Percentiles rank a stretch among this genome's conserved stretches.
Evolutionary conservation across 2,797 vertebrate species (phyloP).

Genomic region (Sebastes nivosus): DNA sequence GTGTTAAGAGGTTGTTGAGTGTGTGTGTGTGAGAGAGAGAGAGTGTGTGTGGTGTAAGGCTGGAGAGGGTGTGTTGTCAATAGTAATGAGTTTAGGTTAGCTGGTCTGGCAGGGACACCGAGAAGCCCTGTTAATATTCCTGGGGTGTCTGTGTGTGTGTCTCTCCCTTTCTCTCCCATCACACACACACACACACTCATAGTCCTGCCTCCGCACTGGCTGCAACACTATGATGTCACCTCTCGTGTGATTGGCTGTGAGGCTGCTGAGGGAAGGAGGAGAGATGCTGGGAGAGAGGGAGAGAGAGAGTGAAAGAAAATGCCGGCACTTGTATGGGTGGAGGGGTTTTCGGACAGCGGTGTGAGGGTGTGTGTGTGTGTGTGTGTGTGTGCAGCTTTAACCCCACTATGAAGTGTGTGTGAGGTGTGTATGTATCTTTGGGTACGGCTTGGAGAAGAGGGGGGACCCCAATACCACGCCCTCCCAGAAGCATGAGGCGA

Average conservation of each 20-base stretch:
- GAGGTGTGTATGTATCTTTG: conserved; percentile 72
- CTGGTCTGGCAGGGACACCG: conserved; percentile 55
- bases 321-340: conserved; percentile 89
- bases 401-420: conserved; percentile 72
- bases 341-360: conserved; percentile 77
- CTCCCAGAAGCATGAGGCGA: conserved; percentile 89
- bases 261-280: conserved; percentile 68
- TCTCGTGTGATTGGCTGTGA: conserved; percentile 74
- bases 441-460: conserved; percentile 72
- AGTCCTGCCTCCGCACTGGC: conserved; percentile 81
- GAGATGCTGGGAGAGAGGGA: conserved; percentile 69
- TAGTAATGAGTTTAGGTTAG: conserved; percentile 73
- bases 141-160: conserved; percentile 69
- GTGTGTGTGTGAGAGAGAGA: background rate
- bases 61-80: conserved; percentile 35
- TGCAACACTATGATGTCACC: conserved; percentile 84
- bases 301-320: conserved; percentile 85
- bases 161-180: conserved; percentile 36
- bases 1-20: conserved; percentile 21
- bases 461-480: conserved; percentile 65
- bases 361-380: conserved; percentile 64
- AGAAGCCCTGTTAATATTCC: conserved; percentile 77
- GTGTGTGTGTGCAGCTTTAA: conserved; percentile 72
- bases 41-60: background rate
- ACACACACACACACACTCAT: conserved; percentile 42